Evolutionary conservation across 2,888 invertebrate genomes (phyloP).

Genomic region (Apomyelois bistriatella): DNA sequence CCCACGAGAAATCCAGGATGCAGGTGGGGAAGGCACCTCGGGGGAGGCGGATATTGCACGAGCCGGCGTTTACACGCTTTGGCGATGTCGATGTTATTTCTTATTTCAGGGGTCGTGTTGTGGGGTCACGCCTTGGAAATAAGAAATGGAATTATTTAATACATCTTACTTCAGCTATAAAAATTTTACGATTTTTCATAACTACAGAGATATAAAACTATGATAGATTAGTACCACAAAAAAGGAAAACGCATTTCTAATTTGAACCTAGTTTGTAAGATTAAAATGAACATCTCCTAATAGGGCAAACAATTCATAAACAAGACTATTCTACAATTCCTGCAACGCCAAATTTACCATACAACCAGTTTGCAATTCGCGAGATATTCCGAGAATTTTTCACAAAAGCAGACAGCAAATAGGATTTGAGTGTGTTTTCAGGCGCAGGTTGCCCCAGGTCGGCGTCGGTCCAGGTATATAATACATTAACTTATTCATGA

Average conservation of each 20-base stretch:
- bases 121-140: not conserved
- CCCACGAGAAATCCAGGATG: constrained; percentile 64
- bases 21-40: constrained; percentile 50
- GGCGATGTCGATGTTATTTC: constrained; percentile 26
- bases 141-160: not conserved
- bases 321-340: too few relatives aligned
- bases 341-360: too few relatives aligned
- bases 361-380: not conserved
- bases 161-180: not conserved
- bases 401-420: constrained; percentile 15
- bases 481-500: constrained; percentile 69
- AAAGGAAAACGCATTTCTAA: too few relatives aligned
- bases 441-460: constrained; percentile 69
- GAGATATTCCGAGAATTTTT: not conserved
- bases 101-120: not conserved
- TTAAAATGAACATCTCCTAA: too few relatives aligned
- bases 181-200: too few relatives aligned
- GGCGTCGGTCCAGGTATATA: constrained; percentile 41
- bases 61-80: constrained; percentile 33
- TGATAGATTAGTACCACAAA: too few relatives aligned
- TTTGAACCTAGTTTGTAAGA: too few relatives aligned
- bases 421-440: constrained; percentile 28
- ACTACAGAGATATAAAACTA: too few relatives aligned
- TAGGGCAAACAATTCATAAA: too few relatives aligned
- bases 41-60: constrained; percentile 52